Evolutionary conservation across 2,888 invertebrate species (phyloP).

Genomic region (Pseudococcus jackbeardsleyi): DNA sequence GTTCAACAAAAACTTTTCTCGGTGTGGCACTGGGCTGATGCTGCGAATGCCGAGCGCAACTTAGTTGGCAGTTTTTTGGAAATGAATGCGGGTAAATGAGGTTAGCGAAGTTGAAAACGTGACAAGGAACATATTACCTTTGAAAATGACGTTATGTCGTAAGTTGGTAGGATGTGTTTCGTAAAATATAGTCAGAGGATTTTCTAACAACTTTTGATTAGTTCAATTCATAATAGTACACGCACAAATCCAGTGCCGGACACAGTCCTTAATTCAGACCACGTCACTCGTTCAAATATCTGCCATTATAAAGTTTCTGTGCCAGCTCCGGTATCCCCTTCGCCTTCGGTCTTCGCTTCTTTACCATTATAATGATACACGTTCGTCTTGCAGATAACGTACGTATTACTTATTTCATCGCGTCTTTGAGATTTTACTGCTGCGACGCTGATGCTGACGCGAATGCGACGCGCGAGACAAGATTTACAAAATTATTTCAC

Average conservation of each 20-base stretch:
- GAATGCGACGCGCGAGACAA: not conserved
- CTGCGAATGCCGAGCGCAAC: not conserved
- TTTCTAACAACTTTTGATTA: conserved; percentile 63
- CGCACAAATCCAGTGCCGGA: conserved; percentile 59
- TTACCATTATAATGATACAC: conserved; percentile 42
- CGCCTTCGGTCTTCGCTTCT: not conserved
- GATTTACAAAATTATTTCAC: conserved; percentile 44
- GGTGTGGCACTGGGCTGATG: not conserved
- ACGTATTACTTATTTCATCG: not conserved
- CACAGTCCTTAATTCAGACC: conserved; percentile 61
- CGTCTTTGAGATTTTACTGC: not conserved
- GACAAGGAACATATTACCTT: conserved; percentile 62
- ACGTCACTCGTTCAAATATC: conserved; percentile 52
- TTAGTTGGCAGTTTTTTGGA: conserved; percentile 53
- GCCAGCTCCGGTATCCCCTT: not conserved
- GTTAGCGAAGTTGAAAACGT: conserved; percentile 63
- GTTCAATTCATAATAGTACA: conserved; percentile 63
- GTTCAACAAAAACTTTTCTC: conserved; percentile 6
- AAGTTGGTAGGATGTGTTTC: conserved; percentile 56
- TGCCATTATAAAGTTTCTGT: conserved; percentile 33
- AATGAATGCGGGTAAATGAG: conserved; percentile 64
- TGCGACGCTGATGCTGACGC: not conserved
- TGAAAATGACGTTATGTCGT: conserved; percentile 53
- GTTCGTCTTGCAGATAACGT: not conserved
- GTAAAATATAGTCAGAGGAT: conserved; percentile 45